These are phyloP conservation scores for Cavia porcellus DNA, from an alignment of 2,113 vertebrate genomes.

Conservation along the genomic window DNA sequence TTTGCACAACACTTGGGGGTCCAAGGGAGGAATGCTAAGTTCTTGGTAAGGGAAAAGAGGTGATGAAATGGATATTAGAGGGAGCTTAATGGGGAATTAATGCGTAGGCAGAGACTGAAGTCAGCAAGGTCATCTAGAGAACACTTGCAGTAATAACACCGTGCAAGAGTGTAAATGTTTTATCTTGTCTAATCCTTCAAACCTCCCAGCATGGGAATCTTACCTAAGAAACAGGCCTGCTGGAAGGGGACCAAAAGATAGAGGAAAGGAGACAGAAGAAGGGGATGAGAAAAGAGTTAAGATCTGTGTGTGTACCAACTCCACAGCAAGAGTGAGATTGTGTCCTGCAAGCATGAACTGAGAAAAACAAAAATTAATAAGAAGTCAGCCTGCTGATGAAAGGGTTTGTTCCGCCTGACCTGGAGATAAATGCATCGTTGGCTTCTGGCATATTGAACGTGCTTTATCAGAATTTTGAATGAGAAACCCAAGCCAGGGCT, in stretches of 20 bases:
- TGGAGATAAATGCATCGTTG: not conserved
- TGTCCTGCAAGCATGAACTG: not conserved
- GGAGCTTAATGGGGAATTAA: conserved; percentile 51
- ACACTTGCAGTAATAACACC: not conserved
- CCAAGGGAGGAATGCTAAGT: not conserved
- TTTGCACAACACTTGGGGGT: not conserved
- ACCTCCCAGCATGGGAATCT: not conserved
- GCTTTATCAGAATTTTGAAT: not conserved
- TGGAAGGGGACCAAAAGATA: not conserved
- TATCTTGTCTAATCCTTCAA: not conserved
- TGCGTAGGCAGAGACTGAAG: not conserved
- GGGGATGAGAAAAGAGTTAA: not conserved
- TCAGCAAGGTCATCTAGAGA: conserved; percentile 12
- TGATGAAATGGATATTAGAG: conserved; percentile 12
- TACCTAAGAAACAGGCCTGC: not conserved
- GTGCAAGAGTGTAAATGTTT: not conserved
- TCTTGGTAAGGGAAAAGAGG: not conserved
- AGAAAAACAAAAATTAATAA: not conserved
- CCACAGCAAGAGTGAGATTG: not conserved
- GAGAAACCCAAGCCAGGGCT: not conserved
- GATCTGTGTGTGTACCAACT: not conserved
- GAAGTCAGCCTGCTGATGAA: not conserved
- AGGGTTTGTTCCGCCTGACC: not conserved
- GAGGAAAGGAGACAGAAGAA: not conserved
- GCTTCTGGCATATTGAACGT: not conserved